Evolutionary conservation across 2,888 invertebrate genomes (phyloP).

Genomic region (Luffia ferchaultella): DNA sequence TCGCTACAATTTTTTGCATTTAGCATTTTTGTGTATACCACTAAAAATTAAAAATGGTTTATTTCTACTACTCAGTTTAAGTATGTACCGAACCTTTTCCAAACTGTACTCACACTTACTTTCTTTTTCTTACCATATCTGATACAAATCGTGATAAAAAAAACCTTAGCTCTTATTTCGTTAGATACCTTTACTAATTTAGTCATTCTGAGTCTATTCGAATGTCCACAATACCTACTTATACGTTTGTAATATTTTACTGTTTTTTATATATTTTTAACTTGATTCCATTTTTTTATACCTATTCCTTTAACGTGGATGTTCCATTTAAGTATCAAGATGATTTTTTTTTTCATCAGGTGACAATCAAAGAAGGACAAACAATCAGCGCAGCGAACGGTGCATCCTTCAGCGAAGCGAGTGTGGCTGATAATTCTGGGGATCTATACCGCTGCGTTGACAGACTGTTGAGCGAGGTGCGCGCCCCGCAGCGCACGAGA

Average conservation of each 20-base stretch:
- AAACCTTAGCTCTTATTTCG: too few relatives aligned
- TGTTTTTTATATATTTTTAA: background rate
- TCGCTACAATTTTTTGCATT: too few relatives aligned
- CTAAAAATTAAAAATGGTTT: too few relatives aligned
- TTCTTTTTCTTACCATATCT: too few relatives aligned
- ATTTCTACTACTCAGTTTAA: too few relatives aligned
- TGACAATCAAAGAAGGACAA: constrained; percentile 76
- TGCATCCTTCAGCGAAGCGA: constrained; percentile 82
- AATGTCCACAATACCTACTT: background rate
- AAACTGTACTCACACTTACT: too few relatives aligned
- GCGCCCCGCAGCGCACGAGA: constrained; percentile 68
- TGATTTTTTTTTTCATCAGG: constrained; percentile 60
- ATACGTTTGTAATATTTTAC: background rate
- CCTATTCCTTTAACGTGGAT: background rate
- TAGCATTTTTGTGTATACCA: too few relatives aligned
- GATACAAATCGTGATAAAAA: too few relatives aligned
- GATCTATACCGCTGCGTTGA: constrained; percentile 79
- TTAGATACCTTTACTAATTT: too few relatives aligned
- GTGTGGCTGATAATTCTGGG: constrained; percentile 80
- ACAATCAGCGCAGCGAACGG: constrained; percentile 71
- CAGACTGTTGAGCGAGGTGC: constrained; percentile 71
- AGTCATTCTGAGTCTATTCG: too few relatives aligned
- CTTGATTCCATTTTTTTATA: background rate
- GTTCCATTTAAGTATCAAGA: too few relatives aligned
- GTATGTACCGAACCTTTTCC: too few relatives aligned